Conservation (phyloP, 2,888 invertebrate species). For the Eupithecia dodoneata region DNA sequence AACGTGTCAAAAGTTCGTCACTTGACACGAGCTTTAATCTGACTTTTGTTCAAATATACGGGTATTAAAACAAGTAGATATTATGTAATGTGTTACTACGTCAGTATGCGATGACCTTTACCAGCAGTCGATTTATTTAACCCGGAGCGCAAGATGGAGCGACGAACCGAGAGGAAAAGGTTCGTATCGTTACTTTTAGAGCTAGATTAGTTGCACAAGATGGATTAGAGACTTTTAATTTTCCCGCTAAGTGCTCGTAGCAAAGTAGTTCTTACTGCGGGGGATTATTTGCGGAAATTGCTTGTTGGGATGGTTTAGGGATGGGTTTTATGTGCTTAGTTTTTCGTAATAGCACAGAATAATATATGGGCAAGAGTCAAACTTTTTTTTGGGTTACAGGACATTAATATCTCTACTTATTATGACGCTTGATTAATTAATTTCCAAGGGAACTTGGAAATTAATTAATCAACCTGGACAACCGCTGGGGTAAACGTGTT, state of each 20-base stretch:
- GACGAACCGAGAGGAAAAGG: conserved; percentile 44
- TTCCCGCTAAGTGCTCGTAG: conserved; percentile 35
- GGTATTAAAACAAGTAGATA: not conserved
- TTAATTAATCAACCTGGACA: no score
- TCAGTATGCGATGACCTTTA: conserved; percentile 15
- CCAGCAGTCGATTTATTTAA: conserved; percentile 48
- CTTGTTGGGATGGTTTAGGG: not conserved
- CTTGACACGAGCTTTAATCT: no score
- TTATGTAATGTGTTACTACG: not conserved
- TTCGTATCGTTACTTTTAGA: conserved; percentile 34
- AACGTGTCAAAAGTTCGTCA: no score
- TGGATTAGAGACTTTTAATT: conserved; percentile 40
- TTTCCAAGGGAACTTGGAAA: no score
- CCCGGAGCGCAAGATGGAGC: conserved; percentile 40
- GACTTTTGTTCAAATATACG: no score
- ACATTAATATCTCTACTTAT: not conserved
- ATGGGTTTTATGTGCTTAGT: not conserved
- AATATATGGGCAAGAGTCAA: not conserved
- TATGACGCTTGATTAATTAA: no score
- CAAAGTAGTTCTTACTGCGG: conserved; percentile 14
- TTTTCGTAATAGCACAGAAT: not conserved
- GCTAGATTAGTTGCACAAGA: conserved; percentile 34
- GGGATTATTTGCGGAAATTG: conserved; percentile 13
- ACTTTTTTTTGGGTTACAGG: not conserved
- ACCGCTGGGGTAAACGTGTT: no score